phyloP scores from a whole-genome alignment of 1,140 invertebrate species.

The Pachypsylla venusta region DNA sequence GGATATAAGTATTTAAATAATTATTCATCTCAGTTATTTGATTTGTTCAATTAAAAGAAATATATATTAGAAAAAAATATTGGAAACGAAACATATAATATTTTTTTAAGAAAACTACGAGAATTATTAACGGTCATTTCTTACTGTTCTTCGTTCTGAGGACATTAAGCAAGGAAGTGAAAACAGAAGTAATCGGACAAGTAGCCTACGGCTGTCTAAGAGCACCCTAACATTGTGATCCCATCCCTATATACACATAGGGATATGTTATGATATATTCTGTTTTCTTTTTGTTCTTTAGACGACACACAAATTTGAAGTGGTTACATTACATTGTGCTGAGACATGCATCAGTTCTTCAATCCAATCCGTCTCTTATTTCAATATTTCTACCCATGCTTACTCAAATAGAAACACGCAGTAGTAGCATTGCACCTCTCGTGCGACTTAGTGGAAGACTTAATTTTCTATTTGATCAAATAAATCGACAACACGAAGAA shows the following conservation, averaged over 20 bases:
- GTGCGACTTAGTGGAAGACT: constrained; percentile 40
- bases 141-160: too few relatives aligned
- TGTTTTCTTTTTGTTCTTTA: constrained; percentile 27
- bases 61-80: too few relatives aligned
- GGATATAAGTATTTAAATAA: too few relatives aligned
- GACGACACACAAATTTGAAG: constrained; percentile 39
- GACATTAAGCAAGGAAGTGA: too few relatives aligned
- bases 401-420: constrained; percentile 41
- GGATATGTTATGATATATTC: background rate
- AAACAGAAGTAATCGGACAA: too few relatives aligned
- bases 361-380: constrained; percentile 38
- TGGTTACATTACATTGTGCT: constrained; percentile 44
- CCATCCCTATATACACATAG: background rate
- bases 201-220: too few relatives aligned
- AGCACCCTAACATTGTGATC: too few relatives aligned
- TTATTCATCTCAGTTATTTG: too few relatives aligned
- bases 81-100: too few relatives aligned
- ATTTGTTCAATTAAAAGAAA: too few relatives aligned
- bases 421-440: constrained; percentile 36
- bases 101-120: too few relatives aligned
- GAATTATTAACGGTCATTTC: too few relatives aligned
- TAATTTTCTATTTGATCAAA: constrained; percentile 38
- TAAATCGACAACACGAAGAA: background rate
- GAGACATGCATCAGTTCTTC: constrained; percentile 43
- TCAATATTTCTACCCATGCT: constrained; percentile 40